Evolutionary conservation across 1,140 invertebrate genomes (phyloP).

Genomic region (Gerris buenoi): DNA sequence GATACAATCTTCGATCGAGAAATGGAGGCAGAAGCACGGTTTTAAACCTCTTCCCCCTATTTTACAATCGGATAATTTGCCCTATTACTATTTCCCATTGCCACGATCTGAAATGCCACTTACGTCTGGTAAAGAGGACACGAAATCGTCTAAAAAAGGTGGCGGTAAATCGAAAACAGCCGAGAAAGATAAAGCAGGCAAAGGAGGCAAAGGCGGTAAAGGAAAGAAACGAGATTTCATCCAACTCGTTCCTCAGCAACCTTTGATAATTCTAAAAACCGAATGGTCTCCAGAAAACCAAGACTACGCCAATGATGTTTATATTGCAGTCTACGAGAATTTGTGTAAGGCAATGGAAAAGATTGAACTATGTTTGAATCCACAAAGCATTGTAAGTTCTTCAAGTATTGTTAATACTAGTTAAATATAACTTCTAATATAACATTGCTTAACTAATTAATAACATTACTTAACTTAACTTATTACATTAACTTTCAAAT

Average conservation of each 20-base stretch:
- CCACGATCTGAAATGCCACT: neutral
- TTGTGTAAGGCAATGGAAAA: neutral
- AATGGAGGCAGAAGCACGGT: neutral
- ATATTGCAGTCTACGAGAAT: neutral
- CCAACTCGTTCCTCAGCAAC: neutral
- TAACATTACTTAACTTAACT: no score
- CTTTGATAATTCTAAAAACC: neutral
- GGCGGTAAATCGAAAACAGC: neutral
- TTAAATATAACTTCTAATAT: no score
- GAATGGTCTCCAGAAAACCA: neutral
- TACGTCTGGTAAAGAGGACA: no score
- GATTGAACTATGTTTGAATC: no score
- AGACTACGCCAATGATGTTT: neutral
- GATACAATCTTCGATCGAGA: neutral
- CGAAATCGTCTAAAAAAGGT: neutral
- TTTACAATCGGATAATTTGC: neutral
- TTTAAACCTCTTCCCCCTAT: neutral
- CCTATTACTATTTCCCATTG: neutral
- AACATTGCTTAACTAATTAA: no score
- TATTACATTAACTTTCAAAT: no score
- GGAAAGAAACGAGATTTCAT: neutral
- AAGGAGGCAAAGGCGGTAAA: neutral
- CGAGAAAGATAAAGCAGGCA: neutral
- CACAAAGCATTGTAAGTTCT: no score
- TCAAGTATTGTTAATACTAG: no score